A percentile compares a stretch with the other conserved stretches of the same genome.
Conservation (phyloP, 1,140 invertebrate genomes). For the Drosophila nigromelanica region DNA sequence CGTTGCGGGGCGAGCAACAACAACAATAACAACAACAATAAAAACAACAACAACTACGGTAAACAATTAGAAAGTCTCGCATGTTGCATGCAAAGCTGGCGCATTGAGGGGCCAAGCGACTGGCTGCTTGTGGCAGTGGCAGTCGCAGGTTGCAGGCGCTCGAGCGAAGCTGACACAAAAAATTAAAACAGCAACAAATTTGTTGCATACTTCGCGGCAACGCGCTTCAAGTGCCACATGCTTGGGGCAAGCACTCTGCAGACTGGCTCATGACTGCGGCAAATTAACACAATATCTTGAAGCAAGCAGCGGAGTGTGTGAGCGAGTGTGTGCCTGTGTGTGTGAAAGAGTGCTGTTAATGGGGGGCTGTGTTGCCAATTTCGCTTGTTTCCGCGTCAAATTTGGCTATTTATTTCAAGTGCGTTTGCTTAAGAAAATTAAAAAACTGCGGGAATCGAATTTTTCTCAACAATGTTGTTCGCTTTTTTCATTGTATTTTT, state of each 20-base stretch:
- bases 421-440: too few relatives aligned
- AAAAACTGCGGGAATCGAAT: too few relatives aligned
- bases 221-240: slow-evolving; percentile 55
- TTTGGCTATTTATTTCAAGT: too few relatives aligned
- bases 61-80: slow-evolving; percentile 75
- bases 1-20: background rate
- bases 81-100: slow-evolving; percentile 52
- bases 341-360: background rate
- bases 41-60: slow-evolving; percentile 14
- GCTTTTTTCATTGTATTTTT: too few relatives aligned
- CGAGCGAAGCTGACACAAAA: slow-evolving; percentile 71
- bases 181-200: slow-evolving; percentile 79
- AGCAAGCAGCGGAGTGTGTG: slow-evolving; percentile 12
- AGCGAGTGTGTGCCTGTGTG: background rate
- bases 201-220: slow-evolving; percentile 68
- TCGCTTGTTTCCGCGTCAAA: too few relatives aligned
- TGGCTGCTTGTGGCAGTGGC: slow-evolving; percentile 27
- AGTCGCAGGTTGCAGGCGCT: slow-evolving; percentile 46
- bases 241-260: background rate
- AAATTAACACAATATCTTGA: slow-evolving; percentile 77
- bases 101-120: background rate
- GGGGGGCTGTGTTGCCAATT: too few relatives aligned
- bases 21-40: background rate
- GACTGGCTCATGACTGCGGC: slow-evolving; percentile 69
- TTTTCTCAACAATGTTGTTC: too few relatives aligned